A percentile compares a stretch with the other conserved stretches of the same genome.
phyloP scores from a whole-genome alignment of 2,797 vertebrate genomes.

The Octomys mimax region DNA sequence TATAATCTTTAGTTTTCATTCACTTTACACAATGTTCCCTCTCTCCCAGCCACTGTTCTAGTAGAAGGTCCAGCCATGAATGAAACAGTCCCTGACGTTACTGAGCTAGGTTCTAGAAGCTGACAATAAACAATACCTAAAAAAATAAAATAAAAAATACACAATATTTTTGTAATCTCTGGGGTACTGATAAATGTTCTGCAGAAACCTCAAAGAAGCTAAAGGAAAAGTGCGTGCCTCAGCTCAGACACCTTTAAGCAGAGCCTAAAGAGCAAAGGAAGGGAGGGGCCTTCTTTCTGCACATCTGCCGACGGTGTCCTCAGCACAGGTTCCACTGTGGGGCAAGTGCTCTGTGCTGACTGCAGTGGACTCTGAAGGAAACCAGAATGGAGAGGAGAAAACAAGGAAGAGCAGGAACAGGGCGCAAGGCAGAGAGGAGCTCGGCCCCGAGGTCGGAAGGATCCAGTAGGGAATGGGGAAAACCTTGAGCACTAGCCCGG shows the following conservation, averaged over 20 bases:
- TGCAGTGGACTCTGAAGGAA: background rate
- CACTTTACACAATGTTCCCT: background rate
- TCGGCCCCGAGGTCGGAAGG: background rate
- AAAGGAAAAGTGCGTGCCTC: background rate
- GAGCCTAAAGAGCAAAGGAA: background rate
- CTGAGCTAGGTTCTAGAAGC: background rate
- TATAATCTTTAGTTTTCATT: background rate
- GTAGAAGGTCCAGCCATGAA: background rate
- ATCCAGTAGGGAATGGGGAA: rapidly evolving
- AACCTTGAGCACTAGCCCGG: background rate
- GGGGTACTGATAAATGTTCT: background rate
- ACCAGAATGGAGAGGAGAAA: background rate
- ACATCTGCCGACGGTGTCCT: background rate
- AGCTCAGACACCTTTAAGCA: background rate
- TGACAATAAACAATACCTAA: background rate
- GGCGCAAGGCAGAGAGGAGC: background rate
- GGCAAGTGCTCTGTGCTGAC: background rate
- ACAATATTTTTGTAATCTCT: background rate
- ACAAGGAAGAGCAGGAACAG: background rate
- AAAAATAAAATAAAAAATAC: no score
- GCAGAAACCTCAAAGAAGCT: background rate
- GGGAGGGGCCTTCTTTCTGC: rapidly evolving
- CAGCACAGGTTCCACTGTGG: background rate
- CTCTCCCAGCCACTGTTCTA: background rate
- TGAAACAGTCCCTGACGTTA: background rate